Percentiles rank a stretch among this genome's conserved stretches.
Evolutionary conservation across 2,797 vertebrate species (phyloP).

Genomic region (Halcyon smyrnensis): DNA sequence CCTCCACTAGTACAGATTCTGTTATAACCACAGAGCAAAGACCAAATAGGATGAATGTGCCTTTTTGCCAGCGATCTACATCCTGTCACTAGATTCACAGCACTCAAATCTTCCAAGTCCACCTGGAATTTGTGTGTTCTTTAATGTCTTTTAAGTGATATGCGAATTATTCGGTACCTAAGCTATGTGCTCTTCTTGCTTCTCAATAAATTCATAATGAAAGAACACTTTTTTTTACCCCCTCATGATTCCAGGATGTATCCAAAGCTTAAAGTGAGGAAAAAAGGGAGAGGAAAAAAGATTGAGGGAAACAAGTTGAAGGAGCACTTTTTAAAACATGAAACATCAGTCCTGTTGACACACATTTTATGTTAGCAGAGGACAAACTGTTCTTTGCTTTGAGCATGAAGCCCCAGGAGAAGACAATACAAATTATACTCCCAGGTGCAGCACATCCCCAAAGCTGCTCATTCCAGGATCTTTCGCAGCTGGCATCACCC

Average conservation of each 20-base stretch:
- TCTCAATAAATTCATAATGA: conserved; percentile 48
- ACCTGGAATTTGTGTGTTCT: background rate
- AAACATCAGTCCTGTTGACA: background rate
- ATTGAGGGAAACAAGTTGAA: background rate
- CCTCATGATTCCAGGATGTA: background rate
- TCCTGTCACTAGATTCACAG: background rate
- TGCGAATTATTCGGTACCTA: background rate
- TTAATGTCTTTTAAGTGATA: background rate
- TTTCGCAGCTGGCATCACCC: background rate
- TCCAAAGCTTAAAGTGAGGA: background rate
- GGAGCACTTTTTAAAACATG: background rate
- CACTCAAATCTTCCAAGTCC: background rate
- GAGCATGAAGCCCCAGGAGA: background rate
- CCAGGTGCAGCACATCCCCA: background rate
- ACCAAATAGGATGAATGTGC: background rate
- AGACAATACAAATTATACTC: background rate
- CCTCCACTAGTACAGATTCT: background rate
- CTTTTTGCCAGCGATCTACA: background rate
- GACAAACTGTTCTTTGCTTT: background rate
- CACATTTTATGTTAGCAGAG: background rate
- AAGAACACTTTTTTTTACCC: background rate
- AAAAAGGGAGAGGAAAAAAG: background rate
- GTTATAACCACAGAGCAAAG: background rate
- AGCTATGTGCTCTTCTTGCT: background rate
- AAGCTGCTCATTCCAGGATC: background rate